phyloP scores from a whole-genome alignment of 2,888 invertebrate species.

The Pocota personata region DNA sequence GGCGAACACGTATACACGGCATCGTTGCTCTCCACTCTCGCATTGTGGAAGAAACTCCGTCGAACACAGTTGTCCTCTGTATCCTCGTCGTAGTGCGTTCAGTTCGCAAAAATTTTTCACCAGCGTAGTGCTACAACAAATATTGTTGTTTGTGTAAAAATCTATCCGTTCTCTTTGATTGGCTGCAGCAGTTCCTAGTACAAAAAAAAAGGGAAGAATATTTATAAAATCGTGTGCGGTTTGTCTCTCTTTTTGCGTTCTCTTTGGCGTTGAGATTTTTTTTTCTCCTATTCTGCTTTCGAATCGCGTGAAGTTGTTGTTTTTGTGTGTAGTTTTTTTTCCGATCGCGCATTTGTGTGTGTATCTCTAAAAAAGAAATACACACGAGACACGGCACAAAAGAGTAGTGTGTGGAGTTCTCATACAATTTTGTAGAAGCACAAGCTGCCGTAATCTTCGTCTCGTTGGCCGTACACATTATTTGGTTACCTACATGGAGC shows the following conservation, averaged over 20 bases:
- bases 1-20: conserved; percentile 63
- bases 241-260: conserved; percentile 47
- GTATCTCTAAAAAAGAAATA: conserved; percentile 42
- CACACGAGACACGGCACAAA: conserved; percentile 62
- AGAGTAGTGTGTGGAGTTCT: conserved; percentile 71
- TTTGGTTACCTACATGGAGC: conserved; percentile 79
- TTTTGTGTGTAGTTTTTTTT: conserved; percentile 6
- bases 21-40: conserved; percentile 60
- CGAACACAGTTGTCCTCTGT: conserved; percentile 69
- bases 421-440: conserved; percentile 69
- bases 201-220: conserved; percentile 1
- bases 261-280: conserved; percentile 38
- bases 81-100: conserved; percentile 67
- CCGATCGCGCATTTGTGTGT: conserved; percentile 51
- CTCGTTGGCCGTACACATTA: conserved; percentile 72
- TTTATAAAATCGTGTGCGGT: conserved; percentile 32
- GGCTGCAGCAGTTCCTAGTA: conserved; percentile 17
- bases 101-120: conserved; percentile 43
- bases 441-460: conserved; percentile 71
- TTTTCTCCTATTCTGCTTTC: conserved; percentile 23
- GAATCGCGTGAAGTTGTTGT: conserved; percentile 19
- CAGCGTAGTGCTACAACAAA: conserved; percentile 20
- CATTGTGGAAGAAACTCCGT: conserved; percentile 72
- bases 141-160: conserved; percentile 34
- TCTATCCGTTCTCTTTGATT: conserved; percentile 46